Conservation (phyloP, 2,113 vertebrate genomes). For the Cervus canadensis region DNA sequence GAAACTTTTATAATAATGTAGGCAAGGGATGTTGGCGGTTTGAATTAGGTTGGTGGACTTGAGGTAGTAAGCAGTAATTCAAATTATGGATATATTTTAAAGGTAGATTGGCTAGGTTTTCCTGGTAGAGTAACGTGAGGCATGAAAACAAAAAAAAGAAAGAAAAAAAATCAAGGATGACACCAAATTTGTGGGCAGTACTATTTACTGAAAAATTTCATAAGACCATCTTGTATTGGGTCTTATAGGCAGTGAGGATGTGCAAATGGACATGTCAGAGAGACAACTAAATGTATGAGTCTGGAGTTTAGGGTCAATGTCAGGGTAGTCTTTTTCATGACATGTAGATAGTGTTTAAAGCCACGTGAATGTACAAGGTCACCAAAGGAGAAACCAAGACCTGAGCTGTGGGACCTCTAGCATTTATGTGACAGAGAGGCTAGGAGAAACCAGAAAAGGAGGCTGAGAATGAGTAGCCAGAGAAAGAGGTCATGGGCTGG, state of each 20-base stretch:
- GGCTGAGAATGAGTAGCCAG: background rate
- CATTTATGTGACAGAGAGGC: background rate
- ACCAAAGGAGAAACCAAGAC: background rate
- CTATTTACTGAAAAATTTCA: background rate
- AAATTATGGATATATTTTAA: background rate
- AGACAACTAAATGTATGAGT: background rate
- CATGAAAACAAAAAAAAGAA: background rate
- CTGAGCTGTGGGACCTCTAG: background rate
- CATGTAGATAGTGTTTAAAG: background rate
- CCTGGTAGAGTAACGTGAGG: background rate
- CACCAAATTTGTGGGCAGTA: background rate
- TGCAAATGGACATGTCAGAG: background rate
- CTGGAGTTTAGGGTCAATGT: background rate
- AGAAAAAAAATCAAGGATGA: background rate
- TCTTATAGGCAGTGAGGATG: background rate
- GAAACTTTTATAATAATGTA: background rate
- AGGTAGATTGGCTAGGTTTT: background rate
- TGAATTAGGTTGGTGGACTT: background rate
- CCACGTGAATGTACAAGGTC: background rate
- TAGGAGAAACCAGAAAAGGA: background rate
- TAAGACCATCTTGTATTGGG: background rate
- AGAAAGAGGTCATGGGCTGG: background rate
- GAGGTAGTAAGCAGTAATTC: background rate
- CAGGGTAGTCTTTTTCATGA: background rate
- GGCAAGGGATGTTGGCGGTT: background rate